Evolutionary conservation across 1,140 invertebrate genomes (phyloP).

Genomic region (Achatina immaculata): DNA sequence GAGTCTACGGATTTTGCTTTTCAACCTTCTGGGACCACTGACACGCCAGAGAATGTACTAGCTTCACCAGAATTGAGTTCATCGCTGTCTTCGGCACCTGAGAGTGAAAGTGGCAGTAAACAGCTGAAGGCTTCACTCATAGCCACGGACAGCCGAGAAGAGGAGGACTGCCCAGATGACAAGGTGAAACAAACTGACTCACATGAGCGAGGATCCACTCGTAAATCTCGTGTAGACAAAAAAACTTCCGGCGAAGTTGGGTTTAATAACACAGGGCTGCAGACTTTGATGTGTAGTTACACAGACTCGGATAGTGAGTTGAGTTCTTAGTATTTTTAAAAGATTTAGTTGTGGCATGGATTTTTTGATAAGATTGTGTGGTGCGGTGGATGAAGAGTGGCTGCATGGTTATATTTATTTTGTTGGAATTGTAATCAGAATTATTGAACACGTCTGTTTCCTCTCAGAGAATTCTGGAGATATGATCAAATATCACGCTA

Average conservation of each 20-base stretch:
- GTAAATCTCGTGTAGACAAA: not conserved
- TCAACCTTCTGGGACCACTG: not conserved
- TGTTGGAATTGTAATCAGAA: too few relatives aligned
- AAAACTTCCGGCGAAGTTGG: not conserved
- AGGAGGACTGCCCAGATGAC: not conserved
- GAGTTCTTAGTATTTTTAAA: not conserved
- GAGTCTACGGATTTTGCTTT: not conserved
- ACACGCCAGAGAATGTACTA: not conserved
- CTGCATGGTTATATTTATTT: too few relatives aligned
- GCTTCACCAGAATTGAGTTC: not conserved
- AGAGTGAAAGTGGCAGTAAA: not conserved
- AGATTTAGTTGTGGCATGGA: too few relatives aligned
- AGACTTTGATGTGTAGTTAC: conserved; percentile 12
- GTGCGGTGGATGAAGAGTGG: too few relatives aligned
- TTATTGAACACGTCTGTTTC: too few relatives aligned
- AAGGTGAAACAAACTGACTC: not conserved
- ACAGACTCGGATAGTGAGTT: conserved; percentile 20
- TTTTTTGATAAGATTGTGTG: too few relatives aligned
- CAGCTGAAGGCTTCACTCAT: not conserved
- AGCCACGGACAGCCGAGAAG: not conserved
- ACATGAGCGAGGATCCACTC: not conserved
- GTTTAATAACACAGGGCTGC: conserved; percentile 1
- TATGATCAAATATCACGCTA: too few relatives aligned
- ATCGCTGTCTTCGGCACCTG: not conserved
- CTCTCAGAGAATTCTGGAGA: too few relatives aligned